Conservation (phyloP, 2,113 vertebrate species). For the Grantiella picta region DNA sequence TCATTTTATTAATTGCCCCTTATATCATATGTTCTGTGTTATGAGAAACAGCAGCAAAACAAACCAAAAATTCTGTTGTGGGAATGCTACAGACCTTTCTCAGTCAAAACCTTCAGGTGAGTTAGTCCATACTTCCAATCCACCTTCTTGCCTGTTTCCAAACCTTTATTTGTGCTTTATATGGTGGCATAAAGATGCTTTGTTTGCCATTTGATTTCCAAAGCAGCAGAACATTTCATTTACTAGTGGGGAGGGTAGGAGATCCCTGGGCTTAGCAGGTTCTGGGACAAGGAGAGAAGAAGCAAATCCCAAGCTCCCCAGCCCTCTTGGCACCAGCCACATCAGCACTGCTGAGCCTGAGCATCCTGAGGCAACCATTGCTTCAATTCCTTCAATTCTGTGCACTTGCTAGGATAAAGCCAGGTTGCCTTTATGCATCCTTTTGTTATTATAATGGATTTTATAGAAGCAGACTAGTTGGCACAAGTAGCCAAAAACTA, state of each 20-base stretch:
- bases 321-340: background rate
- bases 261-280: background rate
- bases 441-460: background rate
- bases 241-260: background rate
- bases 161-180: background rate
- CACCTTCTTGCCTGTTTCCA: background rate
- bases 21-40: background rate
- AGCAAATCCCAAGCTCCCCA: background rate
- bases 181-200: background rate
- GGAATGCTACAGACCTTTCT: background rate
- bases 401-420: background rate
- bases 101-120: background rate
- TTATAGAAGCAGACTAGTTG: background rate
- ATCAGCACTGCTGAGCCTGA: background rate
- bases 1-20: background rate
- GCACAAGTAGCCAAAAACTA: background rate
- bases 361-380: background rate
- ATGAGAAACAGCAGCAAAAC: background rate
- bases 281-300: background rate
- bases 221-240: background rate
- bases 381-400: background rate
- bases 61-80: background rate
- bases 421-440: background rate
- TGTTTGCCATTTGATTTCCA: background rate
- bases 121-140: accelerated